Base-by-base conservation (phyloP, 2,113 vertebrate genomes). In the Nothoprocta pentlandii region DNA sequence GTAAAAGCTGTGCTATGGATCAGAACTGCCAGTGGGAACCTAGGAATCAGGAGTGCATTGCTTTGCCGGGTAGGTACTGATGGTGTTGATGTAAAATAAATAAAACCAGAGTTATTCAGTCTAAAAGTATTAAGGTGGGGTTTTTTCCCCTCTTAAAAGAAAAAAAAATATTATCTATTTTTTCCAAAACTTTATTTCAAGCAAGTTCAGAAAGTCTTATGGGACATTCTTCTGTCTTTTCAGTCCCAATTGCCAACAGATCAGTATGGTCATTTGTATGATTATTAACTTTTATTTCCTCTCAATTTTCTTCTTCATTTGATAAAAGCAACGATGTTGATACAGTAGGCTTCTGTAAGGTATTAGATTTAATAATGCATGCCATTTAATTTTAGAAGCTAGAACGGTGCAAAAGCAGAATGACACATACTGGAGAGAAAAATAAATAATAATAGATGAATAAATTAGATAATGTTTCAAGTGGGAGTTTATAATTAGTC, bases 21-120 rank as follows among this genome's bases (percentile, higher is more conserved):
- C 99, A 99, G 90, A 99, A 99, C 98, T 99, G 99, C 87, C 99
- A 99, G 96, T 99, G 99, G 99, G 99, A 99, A 26, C 97, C 98
- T 5, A 98, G 99, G 91, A 99, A 99, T 94, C 99, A 99, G 94
- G 99, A 99, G 89, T 99, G 99, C 96, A 99, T 99, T 2, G 98
- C 99, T 8, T 95, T 99, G 51, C 99, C 99, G 6, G 99, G 99
- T 99, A 80, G 8, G 91, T 80, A 3, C 63, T 46, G 54, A 1
- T 75, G 46, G 13, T 14, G 10, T 46, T 21, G 66, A 7, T 39
- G 22, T 19, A 22, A 69, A n/a, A 58, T 10, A 58, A 2, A 36
- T 26, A 7, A 42, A 21, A 4, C 2, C 12, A 36, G 42, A 67
- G 51, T 71, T n/a, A 59, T 28, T 22, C 22, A 28, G 6, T 67